phyloP scores from a whole-genome alignment of 2,113 vertebrate species.

The Brachyhypopomus occidentalis region DNA sequence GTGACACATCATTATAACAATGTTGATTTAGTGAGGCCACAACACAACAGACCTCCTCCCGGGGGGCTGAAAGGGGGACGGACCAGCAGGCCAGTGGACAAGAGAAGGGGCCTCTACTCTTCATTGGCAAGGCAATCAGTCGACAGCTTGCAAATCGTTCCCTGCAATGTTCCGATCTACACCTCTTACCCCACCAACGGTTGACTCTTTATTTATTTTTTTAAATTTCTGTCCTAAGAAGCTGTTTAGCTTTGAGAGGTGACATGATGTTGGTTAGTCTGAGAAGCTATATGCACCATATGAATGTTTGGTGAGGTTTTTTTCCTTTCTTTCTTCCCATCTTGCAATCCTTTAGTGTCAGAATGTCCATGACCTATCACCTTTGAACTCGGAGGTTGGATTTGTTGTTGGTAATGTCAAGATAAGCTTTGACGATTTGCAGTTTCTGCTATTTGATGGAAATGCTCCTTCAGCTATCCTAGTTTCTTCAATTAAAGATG shows the following conservation, averaged over 20 bases:
- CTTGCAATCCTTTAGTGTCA: conserved; percentile 54
- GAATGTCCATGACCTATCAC: conserved; percentile 71
- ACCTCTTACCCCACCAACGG: conserved; percentile 18
- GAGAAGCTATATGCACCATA: neutral
- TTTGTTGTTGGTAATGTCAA: conserved; percentile 70
- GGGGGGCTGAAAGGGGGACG: conserved; percentile 70
- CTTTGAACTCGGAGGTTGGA: conserved; percentile 71
- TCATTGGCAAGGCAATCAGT: conserved; percentile 63
- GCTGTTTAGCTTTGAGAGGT: neutral
- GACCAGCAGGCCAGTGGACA: conserved; percentile 62
- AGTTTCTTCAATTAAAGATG: neutral
- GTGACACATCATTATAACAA: conserved; percentile 86
- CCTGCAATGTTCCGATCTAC: conserved; percentile 37
- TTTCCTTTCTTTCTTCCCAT: conserved; percentile 18
- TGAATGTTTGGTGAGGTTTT: conserved; percentile 43
- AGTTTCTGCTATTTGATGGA: conserved; percentile 53
- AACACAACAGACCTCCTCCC: conserved; percentile 78
- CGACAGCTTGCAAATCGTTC: conserved; percentile 72
- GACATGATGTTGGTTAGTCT: neutral
- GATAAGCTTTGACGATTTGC: conserved; percentile 71
- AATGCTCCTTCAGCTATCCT: neutral
- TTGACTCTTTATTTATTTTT: neutral
- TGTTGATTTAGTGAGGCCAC: conserved; percentile 87
- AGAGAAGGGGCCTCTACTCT: conserved; percentile 68
- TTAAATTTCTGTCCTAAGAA: neutral